Evolutionary conservation across 1,140 invertebrate species (phyloP).

Genomic region (Papilio dardanus): DNA sequence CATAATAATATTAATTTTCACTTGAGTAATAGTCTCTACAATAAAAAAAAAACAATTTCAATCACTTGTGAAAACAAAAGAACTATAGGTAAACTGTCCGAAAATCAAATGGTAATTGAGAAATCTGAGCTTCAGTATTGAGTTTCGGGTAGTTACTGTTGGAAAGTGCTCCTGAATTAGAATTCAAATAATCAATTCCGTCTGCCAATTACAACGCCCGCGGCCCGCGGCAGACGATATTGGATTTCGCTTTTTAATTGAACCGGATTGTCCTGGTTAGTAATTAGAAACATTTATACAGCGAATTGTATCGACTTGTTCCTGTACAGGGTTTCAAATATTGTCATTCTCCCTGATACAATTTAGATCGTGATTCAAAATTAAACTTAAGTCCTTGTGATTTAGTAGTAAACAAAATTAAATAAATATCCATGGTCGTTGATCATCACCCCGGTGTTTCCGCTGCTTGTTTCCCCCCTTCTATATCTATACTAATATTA

Average conservation of each 20-base stretch:
- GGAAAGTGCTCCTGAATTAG: slow-evolving; percentile 14
- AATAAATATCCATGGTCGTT: too few species aligned
- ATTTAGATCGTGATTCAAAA: too few species aligned
- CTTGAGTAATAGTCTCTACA: too few species aligned
- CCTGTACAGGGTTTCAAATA: not conserved
- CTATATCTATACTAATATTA: too few species aligned
- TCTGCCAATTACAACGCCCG: slow-evolving; percentile 5
- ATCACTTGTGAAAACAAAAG: not conserved
- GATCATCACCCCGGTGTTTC: too few species aligned
- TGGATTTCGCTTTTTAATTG: slow-evolving; percentile 32
- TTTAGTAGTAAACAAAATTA: too few species aligned
- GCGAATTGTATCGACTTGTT: not conserved
- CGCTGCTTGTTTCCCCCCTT: too few species aligned
- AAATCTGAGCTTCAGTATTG: slow-evolving; percentile 12
- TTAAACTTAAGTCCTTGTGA: too few species aligned
- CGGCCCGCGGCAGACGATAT: not conserved
- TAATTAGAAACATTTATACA: slow-evolving; percentile 1
- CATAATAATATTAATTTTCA: too few species aligned
- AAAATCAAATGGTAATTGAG: slow-evolving; percentile 25
- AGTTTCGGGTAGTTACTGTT: slow-evolving; percentile 7
- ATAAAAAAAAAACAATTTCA: not conserved
- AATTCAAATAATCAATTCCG: slow-evolving; percentile 30
- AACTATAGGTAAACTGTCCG: not conserved
- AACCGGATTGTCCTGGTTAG: slow-evolving; percentile 4
- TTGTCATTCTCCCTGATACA: not conserved